phyloP scores from a whole-genome alignment of 2,113 vertebrate genomes.

The Dicerorhinus sumatrensis region DNA sequence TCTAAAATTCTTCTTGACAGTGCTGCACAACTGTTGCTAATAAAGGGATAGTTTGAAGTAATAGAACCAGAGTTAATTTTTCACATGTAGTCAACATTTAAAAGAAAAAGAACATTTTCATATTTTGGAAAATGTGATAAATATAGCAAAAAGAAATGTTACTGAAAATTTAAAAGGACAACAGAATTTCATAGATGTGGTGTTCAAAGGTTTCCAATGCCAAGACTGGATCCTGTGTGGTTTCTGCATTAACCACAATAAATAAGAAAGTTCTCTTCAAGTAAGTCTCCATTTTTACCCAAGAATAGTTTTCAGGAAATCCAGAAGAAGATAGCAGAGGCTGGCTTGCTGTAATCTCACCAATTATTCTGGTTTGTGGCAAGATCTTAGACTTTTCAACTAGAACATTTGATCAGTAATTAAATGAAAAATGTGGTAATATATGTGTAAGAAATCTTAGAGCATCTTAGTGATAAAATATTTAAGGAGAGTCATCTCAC shows the following conservation, averaged over 20 bases:
- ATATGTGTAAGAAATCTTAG: neutral
- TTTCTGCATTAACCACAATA: conserved; percentile 59
- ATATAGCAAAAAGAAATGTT: conserved; percentile 57
- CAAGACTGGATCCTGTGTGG: neutral
- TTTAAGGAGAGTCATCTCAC: conserved; percentile 68
- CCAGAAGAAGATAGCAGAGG: neutral
- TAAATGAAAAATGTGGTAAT: conserved; percentile 51
- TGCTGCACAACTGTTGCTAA: conserved; percentile 65
- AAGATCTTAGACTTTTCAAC: conserved; percentile 67
- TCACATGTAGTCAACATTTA: conserved; percentile 58
- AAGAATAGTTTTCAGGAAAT: neutral
- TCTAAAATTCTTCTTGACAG: conserved; percentile 62
- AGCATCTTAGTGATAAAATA: conserved; percentile 76
- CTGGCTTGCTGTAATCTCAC: conserved; percentile 44
- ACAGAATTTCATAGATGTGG: neutral
- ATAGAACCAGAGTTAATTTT: conserved; percentile 64
- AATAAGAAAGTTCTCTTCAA: conserved; percentile 11
- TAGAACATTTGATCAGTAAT: conserved; percentile 73
- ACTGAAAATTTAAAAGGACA: conserved; percentile 68
- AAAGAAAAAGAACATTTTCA: conserved; percentile 59
- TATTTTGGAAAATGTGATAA: conserved; percentile 57
- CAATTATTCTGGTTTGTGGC: conserved; percentile 59
- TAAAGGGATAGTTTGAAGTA: conserved; percentile 62
- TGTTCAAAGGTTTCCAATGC: neutral
- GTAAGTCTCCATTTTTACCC: neutral